Base-by-base conservation (phyloP, 2,888 invertebrate species). In the Zaprionus obscuricornis region DNA sequence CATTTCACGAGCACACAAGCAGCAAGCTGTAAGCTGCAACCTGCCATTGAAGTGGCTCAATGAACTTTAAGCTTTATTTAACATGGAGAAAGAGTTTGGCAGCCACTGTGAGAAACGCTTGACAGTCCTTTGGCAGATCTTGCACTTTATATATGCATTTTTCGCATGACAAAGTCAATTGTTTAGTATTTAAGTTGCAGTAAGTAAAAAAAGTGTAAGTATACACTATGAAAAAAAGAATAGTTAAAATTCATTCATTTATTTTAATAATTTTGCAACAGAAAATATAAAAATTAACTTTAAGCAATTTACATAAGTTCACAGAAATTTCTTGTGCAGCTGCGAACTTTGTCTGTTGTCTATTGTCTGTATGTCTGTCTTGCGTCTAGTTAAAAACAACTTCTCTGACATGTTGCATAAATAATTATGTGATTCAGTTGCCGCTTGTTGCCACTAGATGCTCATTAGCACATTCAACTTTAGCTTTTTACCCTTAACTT, bases 341-440 rank as follows among this genome's bases (percentile, higher is more conserved):
- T n/a, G n/a, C n/a, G n/a, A n/a, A n/a, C n/a, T n/a, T n/a, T n/a
- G n/a, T n/a, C n/a, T n/a, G n/a, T n/a, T n/a, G n/a, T n/a, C n/a
- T n/a, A n/a, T n/a, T n/a, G n/a, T n/a, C n/a, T n/a, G n/a, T n/a
- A n/a, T n/a, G n/a, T n/a, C n/a, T n/a, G n/a, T n/a, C n/a, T n/a
- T n/a, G n/a, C 31, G 31, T 11, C n/a, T 4, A 11, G 31, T 31
- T 31, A 20, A 8, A 26, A 33, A 37, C 5, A 42, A 27, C 8
- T 18, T 11, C 24, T 6, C 47, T 34, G 40, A 17, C 40, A 26
- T 36, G 8, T 13, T 52, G 33, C 45, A 39, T 54, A 26, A 33
- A 43, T 54, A 65, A 65, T 65, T 58, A 47, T 54, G 33, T 50
- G 42, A 14, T 29, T 34, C 45, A 55, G 49, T 10, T 50, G 37